A percentile compares a stretch with the other conserved stretches of the same genome.
Conservation (phyloP, 2,888 invertebrate species). For the Ypsolopha scabrella region DNA sequence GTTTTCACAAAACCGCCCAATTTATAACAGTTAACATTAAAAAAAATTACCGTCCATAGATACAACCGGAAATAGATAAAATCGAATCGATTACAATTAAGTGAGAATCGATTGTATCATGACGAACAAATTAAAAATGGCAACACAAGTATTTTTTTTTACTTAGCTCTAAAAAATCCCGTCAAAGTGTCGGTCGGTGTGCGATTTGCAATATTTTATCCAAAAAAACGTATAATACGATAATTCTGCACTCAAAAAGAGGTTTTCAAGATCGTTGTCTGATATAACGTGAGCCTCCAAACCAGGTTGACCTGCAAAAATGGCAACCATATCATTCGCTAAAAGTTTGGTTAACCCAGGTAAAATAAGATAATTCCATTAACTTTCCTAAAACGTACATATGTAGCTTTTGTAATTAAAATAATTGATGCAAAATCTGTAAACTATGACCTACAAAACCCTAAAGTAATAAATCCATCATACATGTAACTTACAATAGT, state of each 20-base stretch:
- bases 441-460: not conserved
- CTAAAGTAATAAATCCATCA: too few relatives aligned
- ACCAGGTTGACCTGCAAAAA: constrained; percentile 17
- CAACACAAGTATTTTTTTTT: too few relatives aligned
- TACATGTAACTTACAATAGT: not conserved
- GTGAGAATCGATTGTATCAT: too few relatives aligned
- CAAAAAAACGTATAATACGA: too few relatives aligned
- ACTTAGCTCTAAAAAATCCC: not conserved
- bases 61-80: too few relatives aligned
- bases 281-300: not conserved
- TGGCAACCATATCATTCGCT: constrained; percentile 59
- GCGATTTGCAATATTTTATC: not conserved
- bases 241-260: not conserved
- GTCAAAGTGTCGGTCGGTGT: not conserved
- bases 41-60: too few relatives aligned
- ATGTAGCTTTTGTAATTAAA: not conserved
- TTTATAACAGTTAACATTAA: too few relatives aligned
- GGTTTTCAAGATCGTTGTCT: constrained; percentile 17
- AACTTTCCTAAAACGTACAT: not conserved
- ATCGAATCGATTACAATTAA: too few relatives aligned
- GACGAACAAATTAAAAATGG: too few relatives aligned
- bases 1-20: too few relatives aligned
- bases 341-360: constrained; percentile 66
- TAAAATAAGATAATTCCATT: constrained; percentile 14
- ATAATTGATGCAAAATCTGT: not conserved